Conservation (phyloP, 2,113 vertebrate genomes). For the Mesoclemmys tuberculata region DNA sequence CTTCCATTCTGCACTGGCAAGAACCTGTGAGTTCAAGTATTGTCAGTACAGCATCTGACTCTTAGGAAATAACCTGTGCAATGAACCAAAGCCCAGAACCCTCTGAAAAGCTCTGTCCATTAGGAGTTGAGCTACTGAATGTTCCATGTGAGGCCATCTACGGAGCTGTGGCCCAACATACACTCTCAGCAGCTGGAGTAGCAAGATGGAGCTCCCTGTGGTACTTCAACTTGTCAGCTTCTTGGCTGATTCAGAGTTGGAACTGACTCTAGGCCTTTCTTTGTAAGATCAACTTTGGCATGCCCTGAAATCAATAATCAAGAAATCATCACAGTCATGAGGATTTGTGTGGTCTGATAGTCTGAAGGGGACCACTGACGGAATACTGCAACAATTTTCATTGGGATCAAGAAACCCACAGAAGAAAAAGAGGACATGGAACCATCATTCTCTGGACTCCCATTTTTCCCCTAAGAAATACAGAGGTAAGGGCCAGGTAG, state of each 20-base stretch:
- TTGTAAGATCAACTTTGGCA: neutral
- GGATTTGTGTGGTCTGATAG: neutral
- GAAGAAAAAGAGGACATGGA: neutral
- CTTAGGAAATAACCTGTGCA: neutral
- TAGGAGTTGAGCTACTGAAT: neutral
- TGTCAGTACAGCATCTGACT: neutral
- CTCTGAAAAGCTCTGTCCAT: neutral
- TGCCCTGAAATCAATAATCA: neutral
- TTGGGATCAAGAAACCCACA: neutral
- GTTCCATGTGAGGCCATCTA: neutral
- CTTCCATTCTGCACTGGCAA: neutral
- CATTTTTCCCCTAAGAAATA: neutral
- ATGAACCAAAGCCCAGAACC: neutral
- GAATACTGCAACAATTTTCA: neutral
- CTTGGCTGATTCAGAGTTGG: neutral
- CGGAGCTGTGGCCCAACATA: neutral
- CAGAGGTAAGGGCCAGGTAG: fast-evolving
- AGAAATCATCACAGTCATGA: neutral
- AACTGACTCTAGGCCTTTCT: neutral
- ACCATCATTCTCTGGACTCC: fast-evolving
- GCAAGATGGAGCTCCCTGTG: neutral
- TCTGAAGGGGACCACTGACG: neutral
- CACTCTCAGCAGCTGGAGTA: neutral
- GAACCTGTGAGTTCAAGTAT: neutral
- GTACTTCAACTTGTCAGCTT: neutral